Percentiles rank a stretch among this genome's conserved stretches.
Conservation (phyloP, 2,797 vertebrate species). For the Micromesistius poutassou region DNA sequence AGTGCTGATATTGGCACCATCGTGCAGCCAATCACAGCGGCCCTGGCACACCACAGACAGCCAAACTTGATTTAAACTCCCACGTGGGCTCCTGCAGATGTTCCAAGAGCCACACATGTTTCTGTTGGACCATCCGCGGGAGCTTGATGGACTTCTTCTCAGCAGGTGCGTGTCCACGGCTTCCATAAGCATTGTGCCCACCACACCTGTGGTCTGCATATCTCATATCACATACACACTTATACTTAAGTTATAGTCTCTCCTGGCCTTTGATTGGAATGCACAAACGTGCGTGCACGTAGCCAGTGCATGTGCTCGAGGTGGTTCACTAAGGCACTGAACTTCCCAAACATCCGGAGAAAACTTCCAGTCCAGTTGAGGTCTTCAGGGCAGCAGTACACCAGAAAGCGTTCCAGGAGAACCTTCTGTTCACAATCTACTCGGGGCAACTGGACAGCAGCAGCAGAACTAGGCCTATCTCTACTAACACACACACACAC, state of each 20-base stretch:
- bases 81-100: too few species aligned
- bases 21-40: slow-evolving; percentile 1
- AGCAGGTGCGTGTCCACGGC: too few species aligned
- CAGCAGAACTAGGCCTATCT: slow-evolving; percentile 28
- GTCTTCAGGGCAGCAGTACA: slow-evolving; percentile 6
- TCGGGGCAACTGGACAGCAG: slow-evolving; percentile 30
- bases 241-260: too few species aligned
- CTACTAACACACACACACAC: slow-evolving; percentile 5
- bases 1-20: slow-evolving; percentile 28
- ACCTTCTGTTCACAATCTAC: slow-evolving; percentile 58
- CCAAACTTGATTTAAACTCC: too few species aligned
- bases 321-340: not conserved
- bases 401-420: slow-evolving; percentile 38
- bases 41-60: not conserved
- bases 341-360: not conserved
- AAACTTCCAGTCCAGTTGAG: not conserved
- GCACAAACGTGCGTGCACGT: not conserved
- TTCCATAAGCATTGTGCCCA: not conserved
- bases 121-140: not conserved
- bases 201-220: not conserved
- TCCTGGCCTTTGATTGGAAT: not conserved
- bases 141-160: not conserved
- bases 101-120: too few species aligned
- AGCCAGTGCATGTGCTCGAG: not conserved
- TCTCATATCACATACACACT: not conserved